Percentiles rank a stretch among this genome's conserved stretches.
These are phyloP conservation scores for Gorsachius goisagi DNA, from an alignment of 2,113 vertebrate species.

Conservation along the genomic window DNA sequence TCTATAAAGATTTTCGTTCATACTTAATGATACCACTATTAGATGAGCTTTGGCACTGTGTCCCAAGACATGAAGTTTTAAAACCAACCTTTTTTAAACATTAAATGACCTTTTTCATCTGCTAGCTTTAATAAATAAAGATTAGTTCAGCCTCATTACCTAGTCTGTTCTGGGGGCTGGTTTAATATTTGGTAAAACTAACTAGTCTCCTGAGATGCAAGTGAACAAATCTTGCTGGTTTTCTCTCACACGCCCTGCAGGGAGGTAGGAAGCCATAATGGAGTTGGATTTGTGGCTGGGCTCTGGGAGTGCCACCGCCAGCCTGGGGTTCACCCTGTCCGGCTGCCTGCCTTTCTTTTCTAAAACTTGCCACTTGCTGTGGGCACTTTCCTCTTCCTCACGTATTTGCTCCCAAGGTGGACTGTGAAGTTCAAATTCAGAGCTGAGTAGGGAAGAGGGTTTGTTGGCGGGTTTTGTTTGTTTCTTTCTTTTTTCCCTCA, in stretches of 20 bases:
- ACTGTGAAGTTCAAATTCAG: neutral
- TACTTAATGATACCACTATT: conserved; percentile 68
- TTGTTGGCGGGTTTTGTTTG: neutral
- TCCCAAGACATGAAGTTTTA: conserved; percentile 67
- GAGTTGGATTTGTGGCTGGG: neutral
- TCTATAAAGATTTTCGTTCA: conserved; percentile 61
- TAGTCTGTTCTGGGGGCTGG: conserved; percentile 20
- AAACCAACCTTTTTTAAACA: conserved; percentile 69
- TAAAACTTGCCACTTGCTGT: neutral
- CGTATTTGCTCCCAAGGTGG: neutral
- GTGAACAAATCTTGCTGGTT: neutral
- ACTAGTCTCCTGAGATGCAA: neutral
- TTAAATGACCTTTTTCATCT: conserved; percentile 72
- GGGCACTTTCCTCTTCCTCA: neutral
- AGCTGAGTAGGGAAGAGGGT: neutral
- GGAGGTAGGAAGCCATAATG: neutral
- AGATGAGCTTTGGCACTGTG: conserved; percentile 53
- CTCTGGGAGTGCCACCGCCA: neutral
- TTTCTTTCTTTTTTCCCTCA: neutral
- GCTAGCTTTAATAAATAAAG: conserved; percentile 68
- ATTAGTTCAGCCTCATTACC: conserved; percentile 50
- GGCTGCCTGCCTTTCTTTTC: neutral
- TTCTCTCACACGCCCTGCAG: neutral
- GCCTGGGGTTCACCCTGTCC: too few species aligned
- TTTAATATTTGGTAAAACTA: conserved; percentile 44